A percentile compares a stretch with the other conserved stretches of the same genome.
phyloP scores from a whole-genome alignment of 2,113 vertebrate species.

The Oryzias javanicus region DNA sequence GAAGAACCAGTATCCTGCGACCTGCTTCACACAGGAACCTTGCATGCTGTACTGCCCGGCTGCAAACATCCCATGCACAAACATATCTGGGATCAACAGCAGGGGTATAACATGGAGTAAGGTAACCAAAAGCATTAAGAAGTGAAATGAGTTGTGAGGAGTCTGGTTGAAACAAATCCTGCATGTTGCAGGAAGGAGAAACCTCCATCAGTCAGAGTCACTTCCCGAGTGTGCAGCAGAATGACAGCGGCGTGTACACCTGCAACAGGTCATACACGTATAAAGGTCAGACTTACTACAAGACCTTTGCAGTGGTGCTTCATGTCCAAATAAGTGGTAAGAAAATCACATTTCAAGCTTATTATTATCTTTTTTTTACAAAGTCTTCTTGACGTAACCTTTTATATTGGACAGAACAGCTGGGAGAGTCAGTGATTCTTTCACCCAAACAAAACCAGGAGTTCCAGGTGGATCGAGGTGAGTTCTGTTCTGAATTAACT shows the following conservation, averaged over 20 bases:
- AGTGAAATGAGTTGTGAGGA: too few species aligned
- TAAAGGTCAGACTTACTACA: slow-evolving; percentile 40
- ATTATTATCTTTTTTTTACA: not conserved
- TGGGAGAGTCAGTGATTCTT: not conserved
- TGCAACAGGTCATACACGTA: slow-evolving; percentile 49
- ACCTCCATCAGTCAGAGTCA: not conserved
- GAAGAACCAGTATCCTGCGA: not conserved
- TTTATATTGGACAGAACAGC: too few species aligned
- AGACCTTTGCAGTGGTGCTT: slow-evolving; percentile 15
- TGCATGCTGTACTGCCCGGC: slow-evolving; percentile 9
- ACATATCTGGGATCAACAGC: slow-evolving; percentile 2
- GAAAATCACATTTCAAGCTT: not conserved
- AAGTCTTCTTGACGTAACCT: too few species aligned
- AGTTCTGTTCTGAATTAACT: not conserved
- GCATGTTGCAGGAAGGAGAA: not conserved
- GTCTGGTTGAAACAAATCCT: too few species aligned
- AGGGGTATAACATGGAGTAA: slow-evolving; percentile 30
- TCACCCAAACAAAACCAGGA: not conserved
- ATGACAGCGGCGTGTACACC: slow-evolving; percentile 36
- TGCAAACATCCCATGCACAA: not conserved
- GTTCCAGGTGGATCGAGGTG: slow-evolving; percentile 55
- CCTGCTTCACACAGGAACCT: slow-evolving; percentile 15
- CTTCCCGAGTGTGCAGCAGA: slow-evolving; percentile 9
- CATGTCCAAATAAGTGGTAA: slow-evolving; percentile 1
- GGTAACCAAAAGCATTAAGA: slow-evolving; percentile 28